These are phyloP conservation scores for Drosophila miranda DNA, from an alignment of 1,140 invertebrate species.

Conservation along the genomic window DNA sequence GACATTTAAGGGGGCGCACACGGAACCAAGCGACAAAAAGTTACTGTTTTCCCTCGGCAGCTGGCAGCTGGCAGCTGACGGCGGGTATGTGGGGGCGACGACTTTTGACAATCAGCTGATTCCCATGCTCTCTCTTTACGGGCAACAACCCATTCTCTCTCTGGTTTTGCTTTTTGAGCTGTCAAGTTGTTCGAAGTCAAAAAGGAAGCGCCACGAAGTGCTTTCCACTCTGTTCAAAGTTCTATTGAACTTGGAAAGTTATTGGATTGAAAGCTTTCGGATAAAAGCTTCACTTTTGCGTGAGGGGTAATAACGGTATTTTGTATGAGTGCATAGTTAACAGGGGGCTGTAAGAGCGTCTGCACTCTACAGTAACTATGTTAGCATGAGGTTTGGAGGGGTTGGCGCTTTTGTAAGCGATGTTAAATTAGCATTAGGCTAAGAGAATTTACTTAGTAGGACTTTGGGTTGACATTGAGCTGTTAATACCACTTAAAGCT, in stretches of 20 bases:
- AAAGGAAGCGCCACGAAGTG: too few relatives aligned
- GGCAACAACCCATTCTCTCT: neutral
- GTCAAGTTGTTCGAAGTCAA: conserved; percentile 9
- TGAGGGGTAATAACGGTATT: conserved; percentile 57
- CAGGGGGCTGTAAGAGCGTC: neutral
- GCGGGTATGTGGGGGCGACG: conserved; percentile 2
- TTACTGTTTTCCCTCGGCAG: conserved; percentile 43
- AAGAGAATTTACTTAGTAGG: too few relatives aligned
- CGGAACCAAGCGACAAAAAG: conserved; percentile 40
- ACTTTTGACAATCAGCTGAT: conserved; percentile 68
- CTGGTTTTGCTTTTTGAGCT: conserved; percentile 16
- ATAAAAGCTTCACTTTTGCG: neutral
- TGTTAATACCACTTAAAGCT: too few relatives aligned
- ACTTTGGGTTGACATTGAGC: too few relatives aligned
- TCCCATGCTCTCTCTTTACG: conserved; percentile 3
- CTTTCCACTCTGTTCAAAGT: too few relatives aligned
- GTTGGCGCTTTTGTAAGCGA: too few relatives aligned
- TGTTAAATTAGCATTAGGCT: too few relatives aligned
- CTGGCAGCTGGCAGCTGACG: conserved; percentile 46
- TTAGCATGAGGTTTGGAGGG: too few relatives aligned
- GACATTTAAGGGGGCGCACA: conserved; percentile 4
- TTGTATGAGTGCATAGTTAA: conserved; percentile 17
- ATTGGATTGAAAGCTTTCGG: conserved; percentile 1
- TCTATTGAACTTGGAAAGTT: conserved; percentile 4
- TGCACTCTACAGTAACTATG: too few relatives aligned